Conservation (phyloP, 2,113 vertebrate genomes). For the Amphiprion ocellaris region DNA sequence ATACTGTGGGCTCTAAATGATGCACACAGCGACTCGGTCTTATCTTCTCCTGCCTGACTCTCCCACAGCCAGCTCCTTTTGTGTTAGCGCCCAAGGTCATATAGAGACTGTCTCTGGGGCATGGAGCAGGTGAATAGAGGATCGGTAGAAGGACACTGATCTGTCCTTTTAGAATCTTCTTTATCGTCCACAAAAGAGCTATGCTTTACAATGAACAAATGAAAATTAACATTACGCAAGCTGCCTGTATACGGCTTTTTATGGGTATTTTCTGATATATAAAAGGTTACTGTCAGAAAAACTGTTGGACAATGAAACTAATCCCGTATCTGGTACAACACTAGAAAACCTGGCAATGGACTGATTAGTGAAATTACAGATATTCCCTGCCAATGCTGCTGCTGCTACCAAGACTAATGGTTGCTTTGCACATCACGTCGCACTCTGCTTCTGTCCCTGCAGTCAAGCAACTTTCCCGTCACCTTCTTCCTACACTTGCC, state of each 20-base stretch:
- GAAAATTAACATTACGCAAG: too few species aligned
- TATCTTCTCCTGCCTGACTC: conserved; percentile 12
- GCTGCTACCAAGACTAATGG: background rate
- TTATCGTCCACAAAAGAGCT: conserved; percentile 3
- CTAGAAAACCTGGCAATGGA: background rate
- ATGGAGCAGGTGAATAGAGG: conserved; percentile 21
- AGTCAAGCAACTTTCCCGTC: background rate
- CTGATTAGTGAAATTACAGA: background rate
- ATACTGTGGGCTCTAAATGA: conserved; percentile 21
- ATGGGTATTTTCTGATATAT: background rate
- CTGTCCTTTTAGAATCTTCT: conserved; percentile 50
- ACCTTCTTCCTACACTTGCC: background rate
- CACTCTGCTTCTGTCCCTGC: background rate
- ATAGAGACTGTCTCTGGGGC: conserved; percentile 38
- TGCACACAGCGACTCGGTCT: conserved; percentile 19
- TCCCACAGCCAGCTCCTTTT: conserved; percentile 45
- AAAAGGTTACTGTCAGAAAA: background rate
- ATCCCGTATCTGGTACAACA: too few species aligned
- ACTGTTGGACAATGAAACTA: background rate
- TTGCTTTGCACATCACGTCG: background rate
- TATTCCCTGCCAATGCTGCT: background rate
- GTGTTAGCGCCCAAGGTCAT: conserved; percentile 60
- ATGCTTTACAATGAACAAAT: background rate
- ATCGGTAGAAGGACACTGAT: conserved; percentile 8
- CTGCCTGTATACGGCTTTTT: too few species aligned